Base-by-base conservation (phyloP, 2,113 vertebrate genomes). In the Chaenocephalus aceratus region DNA sequence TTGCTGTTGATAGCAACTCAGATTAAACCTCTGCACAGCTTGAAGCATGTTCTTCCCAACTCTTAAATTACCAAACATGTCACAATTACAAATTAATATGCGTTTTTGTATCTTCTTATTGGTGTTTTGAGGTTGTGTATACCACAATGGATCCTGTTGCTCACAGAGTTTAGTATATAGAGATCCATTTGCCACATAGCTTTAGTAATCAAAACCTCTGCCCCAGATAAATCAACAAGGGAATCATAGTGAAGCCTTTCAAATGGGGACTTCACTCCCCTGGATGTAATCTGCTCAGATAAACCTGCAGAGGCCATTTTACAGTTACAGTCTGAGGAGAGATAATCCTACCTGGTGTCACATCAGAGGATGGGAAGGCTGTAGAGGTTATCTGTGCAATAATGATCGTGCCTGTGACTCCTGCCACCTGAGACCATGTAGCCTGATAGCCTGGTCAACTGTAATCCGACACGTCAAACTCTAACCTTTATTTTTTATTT, bases 331-430 rank as follows among this genome's bases (percentile, higher is more conserved):
- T 86, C 26, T 56, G 41, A 70, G 51, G 77, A 81, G 62, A 87
- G 84, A 90, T 90, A 91, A 92, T 92, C 90, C 82, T 56, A 71
- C 79, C 82, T 66, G 80, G 79, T 86, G 83, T 86, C 88, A 91
- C 89, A 86, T 84, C 62, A 85, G 84, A 82, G 78, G 63, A 72
- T 10, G 53, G 14, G 61, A 71, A 82, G 73, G 69, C 73, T 82
- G 82, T 61, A 0, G 74, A 87, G 87, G 87, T 91, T 89, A 92
- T 91, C 88, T 77, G 69, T 72, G 81, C 83, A 77, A 79, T 90
- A 90, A 90, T 79, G 87, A 91, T 90, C 48, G 0, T 75, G 52
- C 34, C 30, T 67, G 74, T 79, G 85, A 80, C 74, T 84, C n/a
- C n/a, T 10, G 12, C 53, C 60, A 69, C 80, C 77, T 77, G 70